These are phyloP conservation scores for Epizoanthus stellaris DNA, from an alignment of 92 coral and sea anemone species.

Conservation along the genomic window DNA sequence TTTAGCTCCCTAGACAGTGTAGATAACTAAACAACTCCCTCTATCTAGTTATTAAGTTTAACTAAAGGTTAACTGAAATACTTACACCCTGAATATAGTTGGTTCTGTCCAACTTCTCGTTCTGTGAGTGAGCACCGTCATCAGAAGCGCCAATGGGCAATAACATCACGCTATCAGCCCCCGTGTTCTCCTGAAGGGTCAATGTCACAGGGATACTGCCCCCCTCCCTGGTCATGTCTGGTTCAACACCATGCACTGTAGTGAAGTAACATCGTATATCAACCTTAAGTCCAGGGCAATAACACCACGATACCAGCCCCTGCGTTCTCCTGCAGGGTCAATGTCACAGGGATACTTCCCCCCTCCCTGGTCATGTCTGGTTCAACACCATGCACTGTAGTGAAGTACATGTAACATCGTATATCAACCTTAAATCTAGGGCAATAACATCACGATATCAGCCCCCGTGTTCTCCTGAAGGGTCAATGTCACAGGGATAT, in stretches of 20 bases:
- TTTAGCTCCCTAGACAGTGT: too few species aligned
- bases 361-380: conserved; percentile 99
- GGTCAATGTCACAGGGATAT: conserved; percentile 93
- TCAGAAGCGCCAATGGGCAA: conserved; percentile 93
- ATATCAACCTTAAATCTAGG: conserved; percentile 9
- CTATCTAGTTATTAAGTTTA: too few species aligned
- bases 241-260: conserved; percentile 77
- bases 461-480: conserved; percentile 88
- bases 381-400: conserved; percentile 70
- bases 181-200: conserved; percentile 92
- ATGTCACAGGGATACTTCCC: conserved; percentile 63
- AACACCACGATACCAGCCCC: conserved; percentile 75
- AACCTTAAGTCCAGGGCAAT: neutral
- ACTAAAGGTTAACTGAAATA: neutral
- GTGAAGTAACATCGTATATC: neutral
- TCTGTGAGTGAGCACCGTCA: conserved; percentile 99
- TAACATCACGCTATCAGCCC: conserved; percentile 79
- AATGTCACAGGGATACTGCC: conserved; percentile 97
- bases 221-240: conserved; percentile 99
- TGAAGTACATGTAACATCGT: neutral
- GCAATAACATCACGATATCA: conserved; percentile 82
- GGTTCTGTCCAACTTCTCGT: conserved; percentile 87
- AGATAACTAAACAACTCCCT: too few species aligned
- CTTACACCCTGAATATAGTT: conserved; percentile 96
- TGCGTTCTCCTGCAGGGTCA: conserved; percentile 47